Evolutionary conservation across 1,140 invertebrate genomes (phyloP), one percentile per base, ranked within the genome.

Genomic region (Dufourea novaeangliae): DNA sequence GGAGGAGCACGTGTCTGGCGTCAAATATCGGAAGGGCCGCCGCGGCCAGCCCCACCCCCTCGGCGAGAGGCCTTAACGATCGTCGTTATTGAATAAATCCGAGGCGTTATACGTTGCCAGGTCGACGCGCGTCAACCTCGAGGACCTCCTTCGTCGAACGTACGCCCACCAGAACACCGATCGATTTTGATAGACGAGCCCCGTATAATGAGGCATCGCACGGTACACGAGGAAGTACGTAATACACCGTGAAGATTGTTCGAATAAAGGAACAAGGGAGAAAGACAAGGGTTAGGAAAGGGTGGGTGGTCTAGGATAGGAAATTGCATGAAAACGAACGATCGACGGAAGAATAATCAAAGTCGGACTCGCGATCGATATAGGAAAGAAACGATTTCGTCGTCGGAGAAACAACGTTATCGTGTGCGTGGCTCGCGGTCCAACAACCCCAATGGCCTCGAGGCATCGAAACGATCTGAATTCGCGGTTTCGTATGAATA

Each of bases 61-160:
- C 72, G 64, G 59, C 44, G 59, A 32, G 54, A 44, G 57, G 56
- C 59, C 85, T 88, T 92, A 91, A 92, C 89, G 90, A 91, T 91
- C 89, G 78, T 89, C 87, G 86, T 91, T 90, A 91, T 91, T 91
- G 90, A 91, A 91, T 91, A 90, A 85, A 85, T 91, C 88, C 84
- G 87, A 87, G 79, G 82, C 74, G 76, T 83, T 77, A 67, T 76
- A 80, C 85, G 76, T 78, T 75, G 81, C 79, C 79, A 85, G 75
- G 62, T 78, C 77, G 79, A 79, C 83, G 85, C 80, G 80, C 88
- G 88, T 90, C 90, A 89, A 84, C 85, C 87, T 86, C 75, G 84
- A 89, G 81, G 88, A 90, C 86, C 90, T 89, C 78, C 88, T 84
- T 87, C 89, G 81, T 86, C 83, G 88, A 83, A 81, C 80, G 80